Evolutionary conservation across 1,140 invertebrate species (phyloP).

Genomic region (Neomicropteryx cornuta): DNA sequence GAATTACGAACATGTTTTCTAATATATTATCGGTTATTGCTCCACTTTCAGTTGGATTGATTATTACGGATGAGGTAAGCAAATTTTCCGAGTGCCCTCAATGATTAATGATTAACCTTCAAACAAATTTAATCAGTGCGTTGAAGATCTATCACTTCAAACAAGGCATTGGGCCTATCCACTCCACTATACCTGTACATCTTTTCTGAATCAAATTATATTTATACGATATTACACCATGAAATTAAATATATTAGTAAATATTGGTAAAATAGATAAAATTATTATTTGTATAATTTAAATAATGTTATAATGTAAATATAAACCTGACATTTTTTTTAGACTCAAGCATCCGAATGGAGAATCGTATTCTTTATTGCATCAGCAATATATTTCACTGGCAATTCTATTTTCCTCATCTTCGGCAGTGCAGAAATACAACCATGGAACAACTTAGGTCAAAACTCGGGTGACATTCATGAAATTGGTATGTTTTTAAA

Average conservation of each 20-base stretch:
- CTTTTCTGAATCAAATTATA: too few relatives aligned
- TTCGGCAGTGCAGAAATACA: slow-evolving; percentile 55
- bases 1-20: slow-evolving; percentile 58
- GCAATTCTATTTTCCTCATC: slow-evolving; percentile 56
- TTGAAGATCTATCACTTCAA: too few relatives aligned
- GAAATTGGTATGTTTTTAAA: too few relatives aligned
- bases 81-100: too few relatives aligned
- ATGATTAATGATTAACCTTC: too few relatives aligned
- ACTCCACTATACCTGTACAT: too few relatives aligned
- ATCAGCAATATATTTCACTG: slow-evolving; percentile 51
- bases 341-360: slow-evolving; percentile 49
- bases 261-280: too few relatives aligned
- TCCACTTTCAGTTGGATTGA: slow-evolving; percentile 44
- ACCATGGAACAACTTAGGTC: slow-evolving; percentile 61
- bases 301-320: slow-evolving; percentile 5
- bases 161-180: too few relatives aligned
- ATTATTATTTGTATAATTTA: slow-evolving; percentile 1
- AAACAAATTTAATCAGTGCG: too few relatives aligned
- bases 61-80: slow-evolving; percentile 44
- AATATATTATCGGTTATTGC: slow-evolving; percentile 58
- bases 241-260: too few relatives aligned
- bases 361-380: slow-evolving; percentile 62
- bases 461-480: slow-evolving; percentile 17
- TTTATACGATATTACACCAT: too few relatives aligned
- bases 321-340: slow-evolving; percentile 4